A percentile compares a stretch with the other conserved stretches of the same genome.
Evolutionary conservation across 2,888 invertebrate genomes (phyloP).

Genomic region (Hydriomena furcata): DNA sequence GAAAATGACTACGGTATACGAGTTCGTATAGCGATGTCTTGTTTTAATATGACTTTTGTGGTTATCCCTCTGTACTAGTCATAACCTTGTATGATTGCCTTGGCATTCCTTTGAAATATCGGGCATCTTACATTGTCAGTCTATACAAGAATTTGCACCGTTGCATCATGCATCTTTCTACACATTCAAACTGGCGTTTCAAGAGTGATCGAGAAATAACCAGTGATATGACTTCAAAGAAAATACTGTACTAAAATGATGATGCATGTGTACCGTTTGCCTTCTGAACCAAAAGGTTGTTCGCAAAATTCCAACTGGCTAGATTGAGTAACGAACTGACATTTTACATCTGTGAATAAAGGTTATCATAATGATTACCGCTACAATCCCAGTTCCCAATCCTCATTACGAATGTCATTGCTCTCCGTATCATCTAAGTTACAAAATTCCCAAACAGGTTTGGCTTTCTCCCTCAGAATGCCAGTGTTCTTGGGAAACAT

Average conservation of each 20-base stretch:
- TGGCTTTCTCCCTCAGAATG: slow-evolving; percentile 58
- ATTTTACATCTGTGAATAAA: slow-evolving; percentile 32
- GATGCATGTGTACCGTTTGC: neutral
- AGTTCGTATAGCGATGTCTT: too few species aligned
- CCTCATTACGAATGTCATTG: slow-evolving; percentile 36
- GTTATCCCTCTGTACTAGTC: too few species aligned
- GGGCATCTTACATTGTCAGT: too few species aligned
- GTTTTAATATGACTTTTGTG: too few species aligned
- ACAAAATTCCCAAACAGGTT: slow-evolving; percentile 62
- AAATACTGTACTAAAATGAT: neutral
- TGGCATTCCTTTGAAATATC: too few species aligned
- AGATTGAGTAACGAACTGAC: slow-evolving; percentile 27
- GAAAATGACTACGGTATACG: too few species aligned
- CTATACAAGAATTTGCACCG: too few species aligned
- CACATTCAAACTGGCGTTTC: too few species aligned
- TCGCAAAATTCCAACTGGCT: slow-evolving; percentile 15
- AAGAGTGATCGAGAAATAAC: too few species aligned
- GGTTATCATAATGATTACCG: slow-evolving; percentile 25
- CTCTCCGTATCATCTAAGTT: slow-evolving; percentile 43
- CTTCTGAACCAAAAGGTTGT: slow-evolving; percentile 8
- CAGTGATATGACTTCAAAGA: too few species aligned
- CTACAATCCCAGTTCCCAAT: slow-evolving; percentile 23
- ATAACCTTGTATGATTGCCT: too few species aligned
- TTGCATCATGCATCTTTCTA: too few species aligned
- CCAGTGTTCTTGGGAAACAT: slow-evolving; percentile 62